Conservation (phyloP, 2,888 invertebrate genomes). For the Anarsia innoxiella region DNA sequence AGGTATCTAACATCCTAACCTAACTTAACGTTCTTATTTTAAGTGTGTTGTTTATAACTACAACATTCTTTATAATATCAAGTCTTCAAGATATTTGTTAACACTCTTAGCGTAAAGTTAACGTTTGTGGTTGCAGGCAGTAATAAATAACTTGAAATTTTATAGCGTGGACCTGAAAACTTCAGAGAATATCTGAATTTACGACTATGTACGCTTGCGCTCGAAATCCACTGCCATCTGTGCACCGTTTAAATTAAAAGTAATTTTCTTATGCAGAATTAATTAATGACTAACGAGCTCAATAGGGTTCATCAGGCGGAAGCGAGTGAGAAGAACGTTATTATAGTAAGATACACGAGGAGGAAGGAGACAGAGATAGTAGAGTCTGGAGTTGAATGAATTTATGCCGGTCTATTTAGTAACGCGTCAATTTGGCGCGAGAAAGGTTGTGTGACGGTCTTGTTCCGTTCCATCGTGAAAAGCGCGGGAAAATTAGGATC, state of each 20-base stretch:
- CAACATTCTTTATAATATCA: no score
- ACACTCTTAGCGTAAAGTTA: no score
- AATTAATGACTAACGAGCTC: conserved; percentile 76
- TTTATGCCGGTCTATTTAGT: conserved; percentile 73
- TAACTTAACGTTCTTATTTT: no score
- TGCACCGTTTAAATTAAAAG: conserved; percentile 71
- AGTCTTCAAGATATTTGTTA: no score
- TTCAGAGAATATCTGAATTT: no score
- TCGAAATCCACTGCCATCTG: conserved; percentile 52
- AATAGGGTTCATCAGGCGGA: conserved; percentile 74
- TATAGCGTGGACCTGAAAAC: no score
- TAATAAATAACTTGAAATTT: no score
- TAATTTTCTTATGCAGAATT: conserved; percentile 75
- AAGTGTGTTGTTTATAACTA: no score
- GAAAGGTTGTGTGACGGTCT: conserved; percentile 50
- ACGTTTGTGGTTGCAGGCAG: no score
- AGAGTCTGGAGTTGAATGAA: conserved; percentile 70
- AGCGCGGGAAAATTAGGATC: conserved; percentile 45
- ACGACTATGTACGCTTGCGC: conserved; percentile 7
- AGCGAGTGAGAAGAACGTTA: conserved; percentile 43
- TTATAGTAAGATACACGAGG: conserved; percentile 20
- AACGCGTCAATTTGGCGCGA: conserved; percentile 71
- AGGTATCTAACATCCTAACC: no score
- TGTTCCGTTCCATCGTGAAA: conserved; percentile 26
- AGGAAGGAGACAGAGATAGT: conserved; percentile 34